These are phyloP conservation scores for Linyphia triangularis DNA, from an alignment of 2,888 invertebrate genomes.

Conservation along the genomic window DNA sequence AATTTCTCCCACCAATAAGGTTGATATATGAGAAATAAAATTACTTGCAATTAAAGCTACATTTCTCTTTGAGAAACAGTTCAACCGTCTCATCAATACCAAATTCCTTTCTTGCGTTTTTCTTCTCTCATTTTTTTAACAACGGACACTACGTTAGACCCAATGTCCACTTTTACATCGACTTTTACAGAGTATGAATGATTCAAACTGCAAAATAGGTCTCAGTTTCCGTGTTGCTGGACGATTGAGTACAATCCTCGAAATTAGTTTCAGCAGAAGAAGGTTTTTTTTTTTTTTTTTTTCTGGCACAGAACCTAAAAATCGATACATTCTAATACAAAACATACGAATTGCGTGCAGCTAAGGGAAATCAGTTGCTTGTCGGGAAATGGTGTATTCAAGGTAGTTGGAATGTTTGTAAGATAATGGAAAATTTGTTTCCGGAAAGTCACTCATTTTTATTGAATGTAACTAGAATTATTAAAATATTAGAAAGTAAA, in stretches of 20 bases:
- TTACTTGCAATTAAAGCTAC: background rate
- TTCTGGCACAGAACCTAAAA: background rate
- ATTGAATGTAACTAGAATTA: background rate
- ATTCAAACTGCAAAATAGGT: conserved; percentile 1
- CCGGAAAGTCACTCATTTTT: background rate
- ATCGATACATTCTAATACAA: conserved; percentile 14
- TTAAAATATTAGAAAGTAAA: too few relatives aligned
- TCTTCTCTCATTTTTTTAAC: too few relatives aligned
- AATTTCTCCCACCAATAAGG: too few relatives aligned
- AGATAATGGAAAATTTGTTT: background rate
- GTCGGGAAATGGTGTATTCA: background rate
- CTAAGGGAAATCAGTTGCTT: background rate
- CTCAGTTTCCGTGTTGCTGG: background rate
- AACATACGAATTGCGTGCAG: background rate
- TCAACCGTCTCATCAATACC: background rate
- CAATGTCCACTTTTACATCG: too few relatives aligned
- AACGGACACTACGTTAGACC: too few relatives aligned
- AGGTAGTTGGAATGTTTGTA: background rate
- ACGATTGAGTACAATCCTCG: background rate
- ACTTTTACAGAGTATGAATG: background rate
- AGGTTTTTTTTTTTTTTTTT: too few relatives aligned
- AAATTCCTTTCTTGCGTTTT: background rate
- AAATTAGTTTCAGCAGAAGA: background rate
- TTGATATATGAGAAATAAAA: too few relatives aligned
- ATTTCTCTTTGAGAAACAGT: background rate